Conservation (phyloP, 2,797 vertebrate species). For the Crotalus adamanteus region DNA sequence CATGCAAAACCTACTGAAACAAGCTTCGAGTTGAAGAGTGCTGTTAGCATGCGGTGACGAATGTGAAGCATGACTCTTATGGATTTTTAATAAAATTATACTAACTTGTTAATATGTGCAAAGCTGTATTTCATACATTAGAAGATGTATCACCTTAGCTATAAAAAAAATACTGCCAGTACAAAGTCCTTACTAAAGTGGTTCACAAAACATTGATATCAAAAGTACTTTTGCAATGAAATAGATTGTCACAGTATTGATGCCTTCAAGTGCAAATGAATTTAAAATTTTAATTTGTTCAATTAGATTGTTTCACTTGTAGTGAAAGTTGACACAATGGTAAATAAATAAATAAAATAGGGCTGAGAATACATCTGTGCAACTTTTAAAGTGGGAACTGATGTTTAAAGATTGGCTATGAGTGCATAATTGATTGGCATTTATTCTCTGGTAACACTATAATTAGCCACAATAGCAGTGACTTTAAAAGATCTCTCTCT, state of each 20-base stretch:
- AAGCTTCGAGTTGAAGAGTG: not conserved
- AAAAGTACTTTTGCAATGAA: not conserved
- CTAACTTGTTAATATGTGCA: not conserved
- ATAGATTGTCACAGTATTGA: not conserved
- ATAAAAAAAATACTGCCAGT: not conserved
- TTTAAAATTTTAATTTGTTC: not conserved
- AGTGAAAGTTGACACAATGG: not conserved
- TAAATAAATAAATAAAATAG: too few species aligned
- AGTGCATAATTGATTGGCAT: not conserved
- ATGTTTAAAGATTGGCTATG: not conserved
- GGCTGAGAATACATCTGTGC: too few species aligned
- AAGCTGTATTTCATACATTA: not conserved
- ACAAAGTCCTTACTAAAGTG: not conserved
- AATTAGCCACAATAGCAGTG: not conserved
- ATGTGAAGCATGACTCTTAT: not conserved
- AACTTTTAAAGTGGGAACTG: too few species aligned
- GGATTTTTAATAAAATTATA: not conserved
- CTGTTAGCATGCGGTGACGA: not conserved
- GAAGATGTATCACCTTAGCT: not conserved
- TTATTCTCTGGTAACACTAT: not conserved
- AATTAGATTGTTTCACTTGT: not conserved
- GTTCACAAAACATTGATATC: not conserved
- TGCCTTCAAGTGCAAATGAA: not conserved
- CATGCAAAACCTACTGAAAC: not conserved
- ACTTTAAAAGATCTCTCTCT: not conserved